A percentile compares a stretch with the other conserved stretches of the same genome.
phyloP scores from a whole-genome alignment of 2,113 vertebrate genomes.

The Elephas maximus region DNA sequence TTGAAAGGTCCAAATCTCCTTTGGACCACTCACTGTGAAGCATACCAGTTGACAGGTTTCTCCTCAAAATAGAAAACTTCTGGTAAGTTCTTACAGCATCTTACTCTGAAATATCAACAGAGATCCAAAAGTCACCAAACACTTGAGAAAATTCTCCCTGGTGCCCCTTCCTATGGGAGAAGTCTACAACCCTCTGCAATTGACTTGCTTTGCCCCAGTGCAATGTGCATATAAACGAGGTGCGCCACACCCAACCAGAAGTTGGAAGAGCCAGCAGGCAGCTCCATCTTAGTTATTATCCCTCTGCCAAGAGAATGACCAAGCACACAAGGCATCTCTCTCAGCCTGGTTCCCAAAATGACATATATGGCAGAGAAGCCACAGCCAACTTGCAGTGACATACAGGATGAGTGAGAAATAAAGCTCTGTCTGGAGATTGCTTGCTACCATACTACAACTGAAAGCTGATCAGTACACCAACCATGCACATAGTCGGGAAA shows the following conservation, averaged over 20 bases:
- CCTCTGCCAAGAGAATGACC: not conserved
- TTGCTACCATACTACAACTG: not conserved
- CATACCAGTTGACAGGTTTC: not conserved
- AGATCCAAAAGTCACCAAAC: not conserved
- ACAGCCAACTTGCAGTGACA: not conserved
- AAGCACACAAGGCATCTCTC: not conserved
- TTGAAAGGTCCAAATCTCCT: not conserved
- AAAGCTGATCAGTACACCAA: not conserved
- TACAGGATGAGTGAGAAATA: not conserved
- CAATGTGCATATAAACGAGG: not conserved
- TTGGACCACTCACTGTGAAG: not conserved
- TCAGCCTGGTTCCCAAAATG: not conserved
- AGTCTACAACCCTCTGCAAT: not conserved
- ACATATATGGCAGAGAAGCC: not conserved
- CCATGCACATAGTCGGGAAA: not conserved
- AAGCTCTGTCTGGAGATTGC: not conserved
- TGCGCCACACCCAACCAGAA: not conserved
- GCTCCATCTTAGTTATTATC: not conserved
- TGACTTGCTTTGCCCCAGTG: not conserved
- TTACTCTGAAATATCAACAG: not conserved
- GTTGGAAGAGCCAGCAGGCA: not conserved
- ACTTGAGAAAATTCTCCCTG: not conserved
- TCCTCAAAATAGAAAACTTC: not conserved
- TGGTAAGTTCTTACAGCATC: not conserved
- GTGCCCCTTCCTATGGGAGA: not conserved